Evolutionary conservation across 2,113 vertebrate species (phyloP).

Genomic region (Xyrauchen texanus): DNA sequence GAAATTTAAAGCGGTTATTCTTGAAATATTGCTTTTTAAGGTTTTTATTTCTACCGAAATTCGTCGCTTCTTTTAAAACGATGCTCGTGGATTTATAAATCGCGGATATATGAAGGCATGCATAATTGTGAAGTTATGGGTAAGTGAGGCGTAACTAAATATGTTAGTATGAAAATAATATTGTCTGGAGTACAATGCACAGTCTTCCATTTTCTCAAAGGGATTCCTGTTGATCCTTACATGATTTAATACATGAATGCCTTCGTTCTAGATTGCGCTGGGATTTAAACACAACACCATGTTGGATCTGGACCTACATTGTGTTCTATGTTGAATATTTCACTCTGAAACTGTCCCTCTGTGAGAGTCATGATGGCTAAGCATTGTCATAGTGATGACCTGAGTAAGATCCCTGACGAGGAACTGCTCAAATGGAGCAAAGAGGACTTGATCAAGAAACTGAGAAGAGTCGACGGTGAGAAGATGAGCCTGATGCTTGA

Average conservation of each 20-base stretch:
- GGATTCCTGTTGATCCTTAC: neutral
- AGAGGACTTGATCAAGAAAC: conserved; percentile 85
- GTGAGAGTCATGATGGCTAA: conserved; percentile 81
- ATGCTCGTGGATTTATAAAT: neutral
- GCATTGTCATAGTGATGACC: conserved; percentile 80
- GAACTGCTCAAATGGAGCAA: conserved; percentile 89
- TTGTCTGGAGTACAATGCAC: neutral
- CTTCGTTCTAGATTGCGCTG: neutral
- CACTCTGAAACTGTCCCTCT: neutral
- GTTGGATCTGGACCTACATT: neutral
- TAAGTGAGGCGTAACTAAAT: neutral
- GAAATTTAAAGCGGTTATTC: neutral
- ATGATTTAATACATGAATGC: neutral
- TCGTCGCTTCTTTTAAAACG: neutral
- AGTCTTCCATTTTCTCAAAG: neutral
- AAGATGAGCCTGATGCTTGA: conserved; percentile 94
- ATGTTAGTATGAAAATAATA: neutral
- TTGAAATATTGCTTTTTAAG: conserved; percentile 1
- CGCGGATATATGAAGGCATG: conserved; percentile 1
- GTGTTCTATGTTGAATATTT: neutral
- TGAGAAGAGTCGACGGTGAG: conserved; percentile 87
- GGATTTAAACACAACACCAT: neutral
- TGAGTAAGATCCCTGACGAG: conserved; percentile 87
- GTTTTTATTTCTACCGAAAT: neutral
- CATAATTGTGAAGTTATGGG: neutral